These are phyloP conservation scores for Capitulum mitella DNA, from an alignment of 2,888 invertebrate species.

Conservation along the genomic window DNA sequence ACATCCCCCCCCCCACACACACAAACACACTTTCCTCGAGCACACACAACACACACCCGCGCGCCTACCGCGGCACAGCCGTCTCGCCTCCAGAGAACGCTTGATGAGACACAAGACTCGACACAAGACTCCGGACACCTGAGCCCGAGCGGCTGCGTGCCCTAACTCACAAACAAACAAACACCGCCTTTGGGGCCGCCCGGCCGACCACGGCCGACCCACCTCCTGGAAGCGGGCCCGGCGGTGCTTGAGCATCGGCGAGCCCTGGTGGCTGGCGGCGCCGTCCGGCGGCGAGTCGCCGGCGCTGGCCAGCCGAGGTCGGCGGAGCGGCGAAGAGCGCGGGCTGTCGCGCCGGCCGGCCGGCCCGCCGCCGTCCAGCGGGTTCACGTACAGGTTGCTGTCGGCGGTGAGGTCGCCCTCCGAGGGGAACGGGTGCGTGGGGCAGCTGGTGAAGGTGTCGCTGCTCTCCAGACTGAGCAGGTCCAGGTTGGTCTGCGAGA, in stretches of 20 bases:
- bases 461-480: conserved; percentile 60
- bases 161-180: too few species aligned
- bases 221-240: conserved; percentile 37
- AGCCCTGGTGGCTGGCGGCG: conserved; percentile 32
- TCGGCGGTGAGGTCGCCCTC: conserved; percentile 38
- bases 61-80: too few species aligned
- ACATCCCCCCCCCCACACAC: too few species aligned
- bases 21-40: too few species aligned
- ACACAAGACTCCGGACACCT: too few species aligned
- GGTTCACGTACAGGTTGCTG: conserved; percentile 43
- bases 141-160: too few species aligned
- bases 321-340: conserved; percentile 10
- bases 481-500: conserved; percentile 38
- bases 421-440: conserved; percentile 88
- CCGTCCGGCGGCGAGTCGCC: conserved; percentile 4
- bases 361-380: conserved; percentile 37
- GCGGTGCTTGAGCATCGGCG: conserved; percentile 36
- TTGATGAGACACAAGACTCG: too few species aligned
- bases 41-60: too few species aligned
- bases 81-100: too few species aligned
- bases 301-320: conserved; percentile 17
- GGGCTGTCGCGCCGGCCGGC: conserved; percentile 30
- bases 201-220: too few species aligned
- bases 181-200: too few species aligned
- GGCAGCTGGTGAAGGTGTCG: conserved; percentile 93